These are phyloP conservation scores for Drosophila tani DNA, from an alignment of 1,140 invertebrate species.

Conservation along the genomic window DNA sequence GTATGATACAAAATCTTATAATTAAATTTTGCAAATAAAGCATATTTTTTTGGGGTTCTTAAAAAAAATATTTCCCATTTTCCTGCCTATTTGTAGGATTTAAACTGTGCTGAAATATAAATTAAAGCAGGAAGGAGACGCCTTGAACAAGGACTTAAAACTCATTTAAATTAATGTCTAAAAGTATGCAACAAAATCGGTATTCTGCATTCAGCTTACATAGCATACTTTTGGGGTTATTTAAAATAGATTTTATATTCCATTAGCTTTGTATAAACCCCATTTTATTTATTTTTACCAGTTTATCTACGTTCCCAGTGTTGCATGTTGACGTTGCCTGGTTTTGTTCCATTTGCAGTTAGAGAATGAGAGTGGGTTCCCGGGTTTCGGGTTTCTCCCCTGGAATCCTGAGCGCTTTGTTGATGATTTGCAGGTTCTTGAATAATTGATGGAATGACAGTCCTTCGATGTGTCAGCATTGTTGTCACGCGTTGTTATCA, in stretches of 20 bases:
- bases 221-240: background rate
- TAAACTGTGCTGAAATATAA: background rate
- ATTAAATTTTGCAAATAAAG: no score
- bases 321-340: conserved; percentile 44
- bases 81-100: background rate
- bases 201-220: no score
- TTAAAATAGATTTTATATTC: background rate
- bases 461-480: conserved; percentile 80
- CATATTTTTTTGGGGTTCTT: background rate
- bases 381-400: conserved; percentile 21
- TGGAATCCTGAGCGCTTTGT: conserved; percentile 56
- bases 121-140: background rate
- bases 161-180: no score
- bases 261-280: background rate
- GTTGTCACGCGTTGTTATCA: conserved; percentile 73
- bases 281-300: background rate
- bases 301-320: background rate
- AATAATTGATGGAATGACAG: conserved; percentile 82
- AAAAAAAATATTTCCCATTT: background rate
- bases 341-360: conserved; percentile 34
- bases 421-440: conserved; percentile 65
- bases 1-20: no score
- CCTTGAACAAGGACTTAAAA: no score
- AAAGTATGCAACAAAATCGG: no score
- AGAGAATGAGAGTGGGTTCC: background rate